Base-by-base conservation (phyloP, 1,140 invertebrate genomes). In the Agrypnia vestita region DNA sequence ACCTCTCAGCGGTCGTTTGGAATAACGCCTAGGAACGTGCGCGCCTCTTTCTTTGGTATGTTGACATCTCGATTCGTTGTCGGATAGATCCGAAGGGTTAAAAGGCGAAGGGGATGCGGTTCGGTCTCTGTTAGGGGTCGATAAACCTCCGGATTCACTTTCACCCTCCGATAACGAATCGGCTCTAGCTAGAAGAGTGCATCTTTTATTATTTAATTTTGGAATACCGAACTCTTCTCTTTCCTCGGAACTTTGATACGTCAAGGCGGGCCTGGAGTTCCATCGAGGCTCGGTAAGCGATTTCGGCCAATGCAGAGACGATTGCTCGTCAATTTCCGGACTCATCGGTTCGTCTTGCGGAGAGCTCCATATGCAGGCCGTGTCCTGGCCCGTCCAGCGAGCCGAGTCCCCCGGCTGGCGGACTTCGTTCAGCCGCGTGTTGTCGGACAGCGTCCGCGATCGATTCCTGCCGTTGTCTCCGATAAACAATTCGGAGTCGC, bases 1-100 rank as follows among this genome's bases (percentile, higher is more conserved):
- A 7, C 95, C 95, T 17, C 95, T 89, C 0, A 96, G 86, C 0
- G 94, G 94, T 15, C 94, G 87, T 86, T 95, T 95, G 10, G 92
- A 93, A 84, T 94, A 96, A 4, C 94, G 85, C 73, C 88, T 86
- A 21, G 89, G 88, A 71, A 88, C 88, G 51, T 87, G 81, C 4
- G 46, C 56, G 9, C 76, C 76, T 51, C 69, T 85, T 86, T 79
- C 89, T 89, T 84, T 93, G 91, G 80, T 88, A 89, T 82, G 91
- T 90, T 11, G 91, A 92, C 49, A 90, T 84, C 84, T 91, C 90
- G 87, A 90, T 84, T 92, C 92, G 9, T 90, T 90, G 80, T 92
- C 92, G 0, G 92, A 92, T 17, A 91, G 84, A 1, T 82, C 81
- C 35, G 81, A 82, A 9, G 80, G 78, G 17, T 87, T 87, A 77